These are phyloP conservation scores for Nautilus pompilius DNA, from an alignment of 1,140 invertebrate genomes.

Conservation along the genomic window DNA sequence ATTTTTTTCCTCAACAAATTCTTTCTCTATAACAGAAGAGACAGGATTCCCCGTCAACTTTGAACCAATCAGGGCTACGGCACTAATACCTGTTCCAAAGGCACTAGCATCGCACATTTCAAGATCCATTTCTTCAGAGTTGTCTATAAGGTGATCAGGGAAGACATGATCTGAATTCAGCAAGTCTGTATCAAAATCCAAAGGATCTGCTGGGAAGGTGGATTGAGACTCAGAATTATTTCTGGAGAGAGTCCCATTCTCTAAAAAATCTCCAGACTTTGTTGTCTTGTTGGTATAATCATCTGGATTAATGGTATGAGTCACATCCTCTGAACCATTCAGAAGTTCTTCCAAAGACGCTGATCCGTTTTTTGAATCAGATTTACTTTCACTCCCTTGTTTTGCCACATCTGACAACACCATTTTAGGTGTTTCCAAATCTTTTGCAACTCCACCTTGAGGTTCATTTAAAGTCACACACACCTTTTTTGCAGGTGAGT, in stretches of 20 bases:
- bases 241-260: slow-evolving; percentile 6
- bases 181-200: slow-evolving; percentile 16
- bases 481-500: slow-evolving; percentile 7
- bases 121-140: slow-evolving; percentile 7
- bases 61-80: neutral
- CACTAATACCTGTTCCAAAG: slow-evolving; percentile 9
- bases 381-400: too few species aligned
- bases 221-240: slow-evolving; percentile 19
- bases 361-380: slow-evolving; percentile 50
- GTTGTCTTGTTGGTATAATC: slow-evolving; percentile 12
- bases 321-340: slow-evolving; percentile 43
- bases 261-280: slow-evolving; percentile 5
- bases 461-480: slow-evolving; percentile 5
- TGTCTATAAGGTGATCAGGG: slow-evolving; percentile 6
- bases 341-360: slow-evolving; percentile 46
- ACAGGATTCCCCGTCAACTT: too few species aligned
- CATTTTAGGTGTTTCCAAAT: slow-evolving; percentile 9
- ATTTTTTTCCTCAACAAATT: too few species aligned
- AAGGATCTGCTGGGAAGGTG: slow-evolving; percentile 12
- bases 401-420: slow-evolving; percentile 9
- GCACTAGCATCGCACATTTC: slow-evolving; percentile 13
- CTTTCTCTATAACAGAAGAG: too few species aligned
- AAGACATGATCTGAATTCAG: slow-evolving; percentile 15
- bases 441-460: slow-evolving; percentile 5
- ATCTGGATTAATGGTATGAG: slow-evolving; percentile 23